These are phyloP conservation scores for Amitus sp. DNA, from an alignment of 2,888 invertebrate species.

Conservation along the genomic window DNA sequence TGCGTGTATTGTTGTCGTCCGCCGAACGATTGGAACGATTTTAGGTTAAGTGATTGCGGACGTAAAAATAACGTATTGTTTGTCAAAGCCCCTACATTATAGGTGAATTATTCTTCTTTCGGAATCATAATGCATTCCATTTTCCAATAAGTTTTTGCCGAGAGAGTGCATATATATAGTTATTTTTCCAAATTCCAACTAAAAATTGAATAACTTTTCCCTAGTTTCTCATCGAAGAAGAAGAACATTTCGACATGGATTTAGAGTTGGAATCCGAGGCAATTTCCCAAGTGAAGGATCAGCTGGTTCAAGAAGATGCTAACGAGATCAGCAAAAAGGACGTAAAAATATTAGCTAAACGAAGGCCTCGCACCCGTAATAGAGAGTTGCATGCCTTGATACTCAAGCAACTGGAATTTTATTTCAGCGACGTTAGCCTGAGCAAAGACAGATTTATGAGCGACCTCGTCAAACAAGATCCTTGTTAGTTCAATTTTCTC, in stretches of 20 bases:
- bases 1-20: no score
- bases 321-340: slow-evolving; percentile 9
- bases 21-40: no score
- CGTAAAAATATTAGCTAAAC: slow-evolving; percentile 58
- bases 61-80: no score
- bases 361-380: slow-evolving; percentile 77
- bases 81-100: no score
- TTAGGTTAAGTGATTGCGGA: no score
- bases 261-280: slow-evolving; percentile 59
- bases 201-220: no score
- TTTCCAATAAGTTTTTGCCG: no score
- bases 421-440: slow-evolving; percentile 92
- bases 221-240: no score
- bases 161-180: no score
- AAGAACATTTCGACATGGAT: slow-evolving; percentile 56
- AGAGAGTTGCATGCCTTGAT: slow-evolving; percentile 79
- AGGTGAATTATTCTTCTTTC: no score
- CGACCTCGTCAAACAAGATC: slow-evolving; percentile 74
- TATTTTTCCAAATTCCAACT: no score
- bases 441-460: slow-evolving; percentile 87
- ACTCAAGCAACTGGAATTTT: slow-evolving; percentile 92
- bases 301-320: slow-evolving; percentile 27
- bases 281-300: slow-evolving; percentile 52
- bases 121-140: no score
- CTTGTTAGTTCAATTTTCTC: slow-evolving; percentile 68